These are phyloP conservation scores for Xiphophorus birchmanni DNA, from an alignment of 2,797 vertebrate species.

Conservation along the genomic window DNA sequence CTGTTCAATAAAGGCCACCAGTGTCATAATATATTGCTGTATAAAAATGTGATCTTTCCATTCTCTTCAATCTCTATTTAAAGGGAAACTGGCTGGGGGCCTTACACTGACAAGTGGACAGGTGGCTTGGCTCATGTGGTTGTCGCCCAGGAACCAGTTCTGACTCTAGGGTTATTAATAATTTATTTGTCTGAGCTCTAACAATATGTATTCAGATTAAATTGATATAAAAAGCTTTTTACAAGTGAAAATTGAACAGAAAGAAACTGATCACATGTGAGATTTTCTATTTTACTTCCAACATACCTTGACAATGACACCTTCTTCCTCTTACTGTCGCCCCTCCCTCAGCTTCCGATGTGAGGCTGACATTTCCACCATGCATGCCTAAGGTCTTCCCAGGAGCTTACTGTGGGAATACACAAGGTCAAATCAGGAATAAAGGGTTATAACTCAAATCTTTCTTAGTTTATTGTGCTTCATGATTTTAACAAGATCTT, in stretches of 20 bases:
- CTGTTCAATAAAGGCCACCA: conserved; percentile 14
- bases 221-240: conserved; percentile 23
- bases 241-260: conserved; percentile 32
- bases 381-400: conserved; percentile 57
- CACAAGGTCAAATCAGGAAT: conserved; percentile 25
- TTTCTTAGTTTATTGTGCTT: conserved; percentile 3
- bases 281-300: neutral
- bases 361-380: conserved; percentile 68
- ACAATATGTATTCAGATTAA: conserved; percentile 31
- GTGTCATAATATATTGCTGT: conserved; percentile 5
- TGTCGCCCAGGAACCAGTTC: conserved; percentile 39
- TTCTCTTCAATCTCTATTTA: conserved; percentile 34
- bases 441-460: conserved; percentile 15
- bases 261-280: conserved; percentile 67
- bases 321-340: conserved; percentile 44
- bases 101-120: conserved; percentile 37
- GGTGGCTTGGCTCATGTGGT: conserved; percentile 60
- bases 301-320: conserved; percentile 32
- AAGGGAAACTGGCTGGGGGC: conserved; percentile 24
- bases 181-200: conserved; percentile 6
- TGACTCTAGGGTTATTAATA: conserved; percentile 48
- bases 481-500: conserved; percentile 17
- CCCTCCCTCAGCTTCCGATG: conserved; percentile 54
- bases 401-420: conserved; percentile 41
- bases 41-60: conserved; percentile 63